phyloP scores from a whole-genome alignment of 2,113 vertebrate species.

The Microcebus ravelobensis region DNA sequence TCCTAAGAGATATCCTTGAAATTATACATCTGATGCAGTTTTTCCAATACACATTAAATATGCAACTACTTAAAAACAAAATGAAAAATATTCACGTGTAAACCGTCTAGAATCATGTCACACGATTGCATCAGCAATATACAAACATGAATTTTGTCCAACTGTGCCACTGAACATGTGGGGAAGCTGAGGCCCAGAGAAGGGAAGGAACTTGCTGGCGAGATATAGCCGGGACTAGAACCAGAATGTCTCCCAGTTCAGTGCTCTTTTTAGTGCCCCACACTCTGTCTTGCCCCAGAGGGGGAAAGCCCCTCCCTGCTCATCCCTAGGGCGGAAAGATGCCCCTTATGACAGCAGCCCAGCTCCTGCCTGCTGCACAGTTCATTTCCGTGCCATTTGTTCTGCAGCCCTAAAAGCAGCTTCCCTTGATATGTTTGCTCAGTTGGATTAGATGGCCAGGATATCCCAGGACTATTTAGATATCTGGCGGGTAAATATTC shows the following conservation, averaged over 20 bases:
- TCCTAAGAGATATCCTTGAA: not conserved
- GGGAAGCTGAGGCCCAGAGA: not conserved
- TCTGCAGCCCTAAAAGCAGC: not conserved
- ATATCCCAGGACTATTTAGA: not conserved
- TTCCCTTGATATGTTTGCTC: not conserved
- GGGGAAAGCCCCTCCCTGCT: not conserved
- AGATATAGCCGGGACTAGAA: not conserved
- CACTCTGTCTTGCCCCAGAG: too few species aligned
- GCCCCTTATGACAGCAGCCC: accelerated
- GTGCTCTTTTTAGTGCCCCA: not conserved
- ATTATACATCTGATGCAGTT: not conserved
- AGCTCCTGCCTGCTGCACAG: not conserved
- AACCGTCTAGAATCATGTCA: not conserved
- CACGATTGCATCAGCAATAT: accelerated
- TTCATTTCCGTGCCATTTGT: not conserved
- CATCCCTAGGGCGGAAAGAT: not conserved
- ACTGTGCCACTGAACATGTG: accelerated
- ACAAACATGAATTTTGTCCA: not conserved
- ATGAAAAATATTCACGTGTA: not conserved
- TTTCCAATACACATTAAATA: not conserved
- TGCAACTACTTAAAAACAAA: not conserved
- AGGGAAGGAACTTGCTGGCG: not conserved
- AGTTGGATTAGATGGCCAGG: not conserved
- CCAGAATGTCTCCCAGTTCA: too few species aligned
- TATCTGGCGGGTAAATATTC: not conserved